A percentile compares a stretch with the other conserved stretches of the same genome.
These are phyloP conservation scores for Sialis lutaria DNA, from an alignment of 2,888 invertebrate species.

Conservation along the genomic window DNA sequence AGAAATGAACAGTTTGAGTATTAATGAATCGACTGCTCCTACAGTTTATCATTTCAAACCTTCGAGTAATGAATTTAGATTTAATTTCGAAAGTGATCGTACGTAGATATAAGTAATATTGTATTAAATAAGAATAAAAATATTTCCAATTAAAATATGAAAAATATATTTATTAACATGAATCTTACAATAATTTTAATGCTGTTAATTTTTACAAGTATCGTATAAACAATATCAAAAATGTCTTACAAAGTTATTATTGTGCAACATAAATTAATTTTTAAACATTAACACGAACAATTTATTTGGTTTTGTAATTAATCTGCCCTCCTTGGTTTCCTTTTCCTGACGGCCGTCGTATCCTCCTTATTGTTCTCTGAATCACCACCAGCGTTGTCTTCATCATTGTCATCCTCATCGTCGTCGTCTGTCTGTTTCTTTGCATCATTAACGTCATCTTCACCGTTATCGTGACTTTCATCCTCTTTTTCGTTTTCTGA, in stretches of 20 bases:
- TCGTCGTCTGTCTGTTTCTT: constrained; percentile 4
- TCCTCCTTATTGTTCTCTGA: constrained; percentile 19
- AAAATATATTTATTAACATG: no score
- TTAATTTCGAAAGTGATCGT: constrained; percentile 7
- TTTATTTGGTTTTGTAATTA: constrained; percentile 17
- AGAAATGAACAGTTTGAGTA: background rate
- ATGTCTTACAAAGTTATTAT: no score
- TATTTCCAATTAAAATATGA: no score
- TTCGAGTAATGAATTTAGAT: constrained; percentile 9
- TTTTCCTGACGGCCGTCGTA: constrained; percentile 42
- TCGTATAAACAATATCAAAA: no score
- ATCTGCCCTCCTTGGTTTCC: constrained; percentile 56
- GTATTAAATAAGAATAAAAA: no score
- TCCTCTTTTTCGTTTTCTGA: constrained; percentile 15
- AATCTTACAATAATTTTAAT: no score
- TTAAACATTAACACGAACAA: background rate
- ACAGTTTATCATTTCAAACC: background rate
- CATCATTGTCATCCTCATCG: no score
- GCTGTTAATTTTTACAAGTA: no score
- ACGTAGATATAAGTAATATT: no score
- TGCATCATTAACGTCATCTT: constrained; percentile 12
- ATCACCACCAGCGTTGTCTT: background rate
- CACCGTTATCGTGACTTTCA: constrained; percentile 16
- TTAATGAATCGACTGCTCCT: no score
- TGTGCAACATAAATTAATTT: no score